A percentile compares a stretch with the other conserved stretches of the same genome.
These are phyloP conservation scores for Notolepis coatsorum DNA, from an alignment of 2,797 vertebrate genomes.

Conservation along the genomic window DNA sequence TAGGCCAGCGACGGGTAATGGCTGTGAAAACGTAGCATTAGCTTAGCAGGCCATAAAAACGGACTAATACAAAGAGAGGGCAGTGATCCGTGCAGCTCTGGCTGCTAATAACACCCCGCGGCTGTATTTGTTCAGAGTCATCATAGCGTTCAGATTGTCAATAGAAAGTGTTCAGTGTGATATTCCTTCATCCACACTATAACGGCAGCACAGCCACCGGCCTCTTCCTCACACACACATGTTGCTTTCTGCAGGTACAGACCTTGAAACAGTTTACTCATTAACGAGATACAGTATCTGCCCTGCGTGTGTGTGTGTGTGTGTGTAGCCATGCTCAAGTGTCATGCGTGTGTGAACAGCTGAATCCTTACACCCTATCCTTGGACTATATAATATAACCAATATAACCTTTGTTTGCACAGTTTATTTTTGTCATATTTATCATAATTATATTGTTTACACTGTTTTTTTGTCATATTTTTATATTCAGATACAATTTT, in stretches of 20 bases:
- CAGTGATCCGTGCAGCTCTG: neutral
- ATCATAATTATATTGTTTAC: too few relatives aligned
- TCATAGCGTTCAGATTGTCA: conserved; percentile 4
- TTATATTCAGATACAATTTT: too few relatives aligned
- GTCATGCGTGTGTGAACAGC: conserved; percentile 17
- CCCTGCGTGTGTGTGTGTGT: conserved; percentile 4
- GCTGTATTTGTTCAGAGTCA: conserved; percentile 12
- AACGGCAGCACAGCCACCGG: neutral
- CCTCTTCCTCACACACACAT: conserved; percentile 11
- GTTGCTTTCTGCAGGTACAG: neutral
- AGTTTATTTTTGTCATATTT: too few relatives aligned
- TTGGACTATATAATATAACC: too few relatives aligned
- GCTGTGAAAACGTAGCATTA: conserved; percentile 24
- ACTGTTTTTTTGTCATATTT: too few relatives aligned
- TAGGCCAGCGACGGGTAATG: conserved; percentile 1
- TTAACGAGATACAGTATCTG: conserved; percentile 37
- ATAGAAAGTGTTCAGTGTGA: neutral
- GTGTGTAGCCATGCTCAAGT: conserved; percentile 22
- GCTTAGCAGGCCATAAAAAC: conserved; percentile 4
- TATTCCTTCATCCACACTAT: neutral
- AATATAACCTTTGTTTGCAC: neutral
- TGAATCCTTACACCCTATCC: conserved; percentile 5
- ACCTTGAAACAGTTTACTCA: conserved; percentile 51
- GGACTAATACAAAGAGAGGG: conserved; percentile 20
- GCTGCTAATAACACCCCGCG: conserved; percentile 10